Evolutionary conservation across 2,888 invertebrate genomes (phyloP), one percentile per base, ranked within the genome.

Genomic region (Calameuta pallipes): DNA sequence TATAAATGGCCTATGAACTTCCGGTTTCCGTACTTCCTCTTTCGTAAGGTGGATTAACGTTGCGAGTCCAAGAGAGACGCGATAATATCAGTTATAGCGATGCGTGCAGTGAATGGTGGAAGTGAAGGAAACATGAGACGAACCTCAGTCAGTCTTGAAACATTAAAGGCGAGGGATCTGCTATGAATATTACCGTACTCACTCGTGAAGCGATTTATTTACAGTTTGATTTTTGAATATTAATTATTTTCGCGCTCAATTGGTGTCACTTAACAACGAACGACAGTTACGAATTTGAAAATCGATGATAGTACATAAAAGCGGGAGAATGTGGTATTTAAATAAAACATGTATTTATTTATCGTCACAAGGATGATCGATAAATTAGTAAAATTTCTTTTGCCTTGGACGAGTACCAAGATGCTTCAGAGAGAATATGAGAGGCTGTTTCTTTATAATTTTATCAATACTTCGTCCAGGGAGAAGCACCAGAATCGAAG

Each of bases 11-110:
- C 71, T 56, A 56, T 56, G 56, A 56, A 56, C 56, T 56, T 56
- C 56, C 56, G 56, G 56, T 56, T 56, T 56, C 31, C 13, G 71
- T 34, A 71, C 71, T 71, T 71, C 71, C 71, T 71, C 71, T 71
- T 71, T 56, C 56, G 56, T 23, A 56, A 56, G 56, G 56, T 23
- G 56, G 6, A 23, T 56, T 56, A 56, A 56, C 56, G 23, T 56
- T 56, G 56, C 23, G 23, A 23, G 23, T 56, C 56, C 23, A 2
- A 23, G 56, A 56, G 23, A 23, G 56, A 56, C 56, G 56, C 56
- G 56, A 56, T 56, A 23, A 56, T 9, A 56, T 56, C 56, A 56
- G 23, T 0, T 23, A 56, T 56, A 56, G 56, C 56, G 56, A 56
- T 56, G 56, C 56, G 56, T 56, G 56, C 56, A 56, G 56, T 56